These are phyloP conservation scores for Chromis chromis DNA, from an alignment of 2,797 vertebrate genomes.

Conservation along the genomic window DNA sequence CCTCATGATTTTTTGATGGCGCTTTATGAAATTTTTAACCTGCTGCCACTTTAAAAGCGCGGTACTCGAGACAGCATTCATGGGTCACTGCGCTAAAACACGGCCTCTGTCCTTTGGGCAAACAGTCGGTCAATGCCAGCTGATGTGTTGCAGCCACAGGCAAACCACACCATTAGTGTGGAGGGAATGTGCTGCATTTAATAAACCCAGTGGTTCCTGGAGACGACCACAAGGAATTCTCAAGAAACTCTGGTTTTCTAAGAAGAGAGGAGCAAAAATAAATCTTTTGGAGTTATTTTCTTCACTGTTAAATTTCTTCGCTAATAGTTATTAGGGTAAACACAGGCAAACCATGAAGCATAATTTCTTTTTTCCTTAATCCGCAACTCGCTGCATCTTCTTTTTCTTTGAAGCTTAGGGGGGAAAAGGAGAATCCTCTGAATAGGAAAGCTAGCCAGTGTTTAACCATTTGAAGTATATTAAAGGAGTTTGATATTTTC, in stretches of 20 bases:
- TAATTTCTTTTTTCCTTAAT: constrained; percentile 73
- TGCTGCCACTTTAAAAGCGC: constrained; percentile 68
- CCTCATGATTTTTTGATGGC: constrained; percentile 81
- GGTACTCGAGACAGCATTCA: constrained; percentile 55
- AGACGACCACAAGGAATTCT: constrained; percentile 34
- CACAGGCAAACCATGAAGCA: constrained; percentile 64
- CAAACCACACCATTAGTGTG: constrained; percentile 44
- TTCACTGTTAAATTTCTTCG: constrained; percentile 44
- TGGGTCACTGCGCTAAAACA: constrained; percentile 75
- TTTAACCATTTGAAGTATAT: constrained; percentile 64
- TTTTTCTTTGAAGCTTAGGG: constrained; percentile 67
- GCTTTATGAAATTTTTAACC: constrained; percentile 83
- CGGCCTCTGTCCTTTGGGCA: constrained; percentile 71
- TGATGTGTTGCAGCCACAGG: constrained; percentile 58
- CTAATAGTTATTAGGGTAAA: constrained; percentile 73
- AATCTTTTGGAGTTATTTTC: constrained; percentile 36
- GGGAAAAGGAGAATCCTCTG: constrained; percentile 47
- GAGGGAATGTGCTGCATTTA: constrained; percentile 53
- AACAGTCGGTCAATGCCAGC: constrained; percentile 66
- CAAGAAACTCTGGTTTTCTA: constrained; percentile 48
- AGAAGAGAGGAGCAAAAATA: constrained; percentile 46
- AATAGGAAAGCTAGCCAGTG: constrained; percentile 48
- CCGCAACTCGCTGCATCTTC: constrained; percentile 47
- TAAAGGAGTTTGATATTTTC: constrained; percentile 72
- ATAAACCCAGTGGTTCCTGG: constrained; percentile 40